These are phyloP conservation scores for Rhynchotus rufescens DNA, from an alignment of 2,797 vertebrate species.

Conservation along the genomic window DNA sequence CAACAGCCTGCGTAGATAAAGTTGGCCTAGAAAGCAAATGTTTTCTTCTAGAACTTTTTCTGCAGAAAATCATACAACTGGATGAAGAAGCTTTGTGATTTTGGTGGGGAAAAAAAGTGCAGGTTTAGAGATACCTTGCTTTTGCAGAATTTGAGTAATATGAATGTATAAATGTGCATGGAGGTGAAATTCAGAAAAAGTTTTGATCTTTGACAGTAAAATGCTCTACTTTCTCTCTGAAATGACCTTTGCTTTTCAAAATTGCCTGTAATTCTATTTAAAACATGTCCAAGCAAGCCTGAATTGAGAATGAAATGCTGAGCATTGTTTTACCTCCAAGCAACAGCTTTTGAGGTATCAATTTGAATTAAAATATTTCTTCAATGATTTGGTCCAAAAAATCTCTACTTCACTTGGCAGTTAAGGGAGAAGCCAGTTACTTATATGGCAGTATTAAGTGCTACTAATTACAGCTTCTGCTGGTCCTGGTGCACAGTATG, in stretches of 20 bases:
- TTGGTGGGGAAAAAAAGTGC: not conserved
- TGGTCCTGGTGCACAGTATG: not conserved
- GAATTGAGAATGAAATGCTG: not conserved
- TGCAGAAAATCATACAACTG: not conserved
- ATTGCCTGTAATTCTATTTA: not conserved
- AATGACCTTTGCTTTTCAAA: not conserved
- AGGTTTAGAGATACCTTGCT: not conserved
- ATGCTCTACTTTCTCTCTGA: not conserved
- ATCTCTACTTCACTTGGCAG: conserved; percentile 15
- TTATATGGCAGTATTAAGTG: not conserved
- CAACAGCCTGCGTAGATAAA: accelerated
- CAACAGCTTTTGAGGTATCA: not conserved
- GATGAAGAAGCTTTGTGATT: not conserved
- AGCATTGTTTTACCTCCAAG: not conserved
- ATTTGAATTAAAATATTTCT: not conserved
- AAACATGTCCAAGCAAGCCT: not conserved
- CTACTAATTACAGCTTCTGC: conserved; percentile 31
- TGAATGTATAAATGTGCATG: not conserved
- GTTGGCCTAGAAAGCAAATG: not conserved
- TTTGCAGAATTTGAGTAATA: not conserved
- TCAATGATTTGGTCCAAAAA: not conserved
- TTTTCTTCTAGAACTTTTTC: not conserved
- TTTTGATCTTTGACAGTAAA: not conserved
- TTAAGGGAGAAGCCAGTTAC: not conserved
- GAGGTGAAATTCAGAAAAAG: not conserved